Evolutionary conservation across 37 sponge, comb jelly and placozoan genomes (phyloP).

Genomic region (Hormiphora californensis): DNA sequence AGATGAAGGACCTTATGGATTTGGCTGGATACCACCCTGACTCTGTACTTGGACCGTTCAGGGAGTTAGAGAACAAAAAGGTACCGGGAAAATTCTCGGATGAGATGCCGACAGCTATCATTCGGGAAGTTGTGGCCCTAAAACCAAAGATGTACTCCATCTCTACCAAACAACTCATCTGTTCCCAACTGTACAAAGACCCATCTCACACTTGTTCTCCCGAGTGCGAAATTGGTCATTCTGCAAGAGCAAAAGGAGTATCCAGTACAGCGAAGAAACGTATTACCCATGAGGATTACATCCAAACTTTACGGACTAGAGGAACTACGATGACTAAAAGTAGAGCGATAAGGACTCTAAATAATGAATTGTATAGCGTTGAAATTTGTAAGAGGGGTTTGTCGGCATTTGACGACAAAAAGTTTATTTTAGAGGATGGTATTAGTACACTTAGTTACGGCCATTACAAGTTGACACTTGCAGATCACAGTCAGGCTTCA

Average conservation of each 20-base stretch:
- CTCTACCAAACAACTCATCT: too few species aligned
- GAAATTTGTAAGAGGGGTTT: not conserved
- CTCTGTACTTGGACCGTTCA: not conserved
- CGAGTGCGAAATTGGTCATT: not conserved
- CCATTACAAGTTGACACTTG: not conserved
- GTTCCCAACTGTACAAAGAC: too few species aligned
- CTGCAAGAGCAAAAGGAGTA: conserved; percentile 12
- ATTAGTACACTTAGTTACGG: conserved; percentile 9
- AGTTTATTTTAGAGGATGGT: conserved; percentile 10
- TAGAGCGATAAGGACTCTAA: not conserved
- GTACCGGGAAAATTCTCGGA: conserved; percentile 29
- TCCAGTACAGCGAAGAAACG: conserved; percentile 15
- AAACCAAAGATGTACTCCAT: conserved; percentile 29
- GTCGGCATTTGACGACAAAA: conserved; percentile 14
- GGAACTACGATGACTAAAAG: not conserved
- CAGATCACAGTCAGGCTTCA: too few species aligned
- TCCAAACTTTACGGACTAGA: not conserved
- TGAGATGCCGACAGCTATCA: not conserved
- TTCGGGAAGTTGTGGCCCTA: conserved; percentile 16
- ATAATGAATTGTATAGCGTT: not conserved
- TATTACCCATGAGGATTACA: not conserved
- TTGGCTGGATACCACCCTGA: not conserved
- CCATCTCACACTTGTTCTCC: not conserved
- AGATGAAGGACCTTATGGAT: not conserved
- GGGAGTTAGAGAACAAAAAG: not conserved